phyloP scores from a whole-genome alignment of 92 coral and sea anemone genomes.

The Epizoanthus stellaris region DNA sequence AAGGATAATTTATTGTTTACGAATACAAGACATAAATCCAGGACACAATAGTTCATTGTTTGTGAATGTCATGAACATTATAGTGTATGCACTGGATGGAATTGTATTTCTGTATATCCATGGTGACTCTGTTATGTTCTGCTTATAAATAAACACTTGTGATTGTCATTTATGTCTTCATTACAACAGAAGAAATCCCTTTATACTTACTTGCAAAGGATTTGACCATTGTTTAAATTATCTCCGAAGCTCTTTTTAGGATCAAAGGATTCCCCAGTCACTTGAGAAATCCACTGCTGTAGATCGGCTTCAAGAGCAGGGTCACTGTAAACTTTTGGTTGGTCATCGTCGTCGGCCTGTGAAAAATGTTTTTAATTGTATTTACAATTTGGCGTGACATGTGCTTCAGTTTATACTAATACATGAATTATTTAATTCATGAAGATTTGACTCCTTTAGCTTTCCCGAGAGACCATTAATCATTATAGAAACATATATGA shows the following conservation, averaged over 20 bases:
- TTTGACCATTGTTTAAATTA: conserved; percentile 38
- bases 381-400: background rate
- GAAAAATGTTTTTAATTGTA: too few relatives aligned
- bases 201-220: conserved; percentile 37
- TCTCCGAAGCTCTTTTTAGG: conserved; percentile 39
- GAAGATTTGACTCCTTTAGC: background rate
- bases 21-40: too few relatives aligned
- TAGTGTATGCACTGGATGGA: too few relatives aligned
- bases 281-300: conserved; percentile 25
- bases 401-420: background rate
- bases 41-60: too few relatives aligned
- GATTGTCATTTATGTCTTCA: too few relatives aligned
- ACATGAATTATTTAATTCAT: background rate
- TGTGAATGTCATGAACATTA: too few relatives aligned
- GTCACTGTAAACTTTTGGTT: conserved; percentile 17
- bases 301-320: conserved; percentile 36
- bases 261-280: conserved; percentile 25
- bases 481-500: background rate
- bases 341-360: conserved; percentile 42
- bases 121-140: too few relatives aligned
- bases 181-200: too few relatives aligned
- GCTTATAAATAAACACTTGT: too few relatives aligned
- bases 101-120: too few relatives aligned
- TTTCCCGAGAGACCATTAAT: background rate
- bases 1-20: too few relatives aligned